phyloP scores from a whole-genome alignment of 64 coral and sea anemone species.

The Montipora foliosa region DNA sequence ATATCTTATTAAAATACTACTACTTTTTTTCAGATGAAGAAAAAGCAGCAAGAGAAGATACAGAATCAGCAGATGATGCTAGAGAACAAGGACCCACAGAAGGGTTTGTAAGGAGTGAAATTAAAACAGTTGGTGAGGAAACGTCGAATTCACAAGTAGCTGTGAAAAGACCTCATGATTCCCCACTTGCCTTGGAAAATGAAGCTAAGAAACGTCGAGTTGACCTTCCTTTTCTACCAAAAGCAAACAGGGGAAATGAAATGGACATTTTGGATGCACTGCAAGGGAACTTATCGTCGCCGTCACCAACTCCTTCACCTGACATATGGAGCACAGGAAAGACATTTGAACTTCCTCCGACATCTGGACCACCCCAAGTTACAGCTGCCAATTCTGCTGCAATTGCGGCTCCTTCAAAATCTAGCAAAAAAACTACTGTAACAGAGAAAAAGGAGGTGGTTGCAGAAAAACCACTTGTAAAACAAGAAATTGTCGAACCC shows the following conservation, averaged over 20 bases:
- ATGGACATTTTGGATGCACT: conserved; percentile 89
- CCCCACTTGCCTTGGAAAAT: conserved; percentile 44
- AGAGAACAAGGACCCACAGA: conserved; percentile 17
- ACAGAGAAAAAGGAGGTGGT: conserved; percentile 10
- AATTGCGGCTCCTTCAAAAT: background rate
- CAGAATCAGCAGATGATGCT: conserved; percentile 46
- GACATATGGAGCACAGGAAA: conserved; percentile 60
- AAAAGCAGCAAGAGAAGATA: conserved; percentile 76
- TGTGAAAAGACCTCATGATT: conserved; percentile 75
- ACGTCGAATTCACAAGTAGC: conserved; percentile 70
- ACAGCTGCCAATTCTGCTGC: background rate
- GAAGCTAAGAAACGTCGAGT: conserved; percentile 85
- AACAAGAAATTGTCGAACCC: background rate
- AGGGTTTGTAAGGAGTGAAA: conserved; percentile 67
- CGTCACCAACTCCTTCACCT: conserved; percentile 83
- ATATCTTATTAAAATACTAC: background rate
- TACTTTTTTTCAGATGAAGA: conserved; percentile 68
- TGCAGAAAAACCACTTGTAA: background rate
- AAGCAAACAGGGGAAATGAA: conserved; percentile 82
- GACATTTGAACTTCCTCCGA: conserved; percentile 58
- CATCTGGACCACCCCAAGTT: background rate
- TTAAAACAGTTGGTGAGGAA: conserved; percentile 86
- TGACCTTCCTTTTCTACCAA: conserved; percentile 72
- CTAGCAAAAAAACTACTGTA: background rate
- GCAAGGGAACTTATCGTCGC: conserved; percentile 86